Percentiles rank a stretch among this genome's conserved stretches.
Evolutionary conservation across 2,888 invertebrate species (phyloP).

Genomic region (Bombyx huttoni): DNA sequence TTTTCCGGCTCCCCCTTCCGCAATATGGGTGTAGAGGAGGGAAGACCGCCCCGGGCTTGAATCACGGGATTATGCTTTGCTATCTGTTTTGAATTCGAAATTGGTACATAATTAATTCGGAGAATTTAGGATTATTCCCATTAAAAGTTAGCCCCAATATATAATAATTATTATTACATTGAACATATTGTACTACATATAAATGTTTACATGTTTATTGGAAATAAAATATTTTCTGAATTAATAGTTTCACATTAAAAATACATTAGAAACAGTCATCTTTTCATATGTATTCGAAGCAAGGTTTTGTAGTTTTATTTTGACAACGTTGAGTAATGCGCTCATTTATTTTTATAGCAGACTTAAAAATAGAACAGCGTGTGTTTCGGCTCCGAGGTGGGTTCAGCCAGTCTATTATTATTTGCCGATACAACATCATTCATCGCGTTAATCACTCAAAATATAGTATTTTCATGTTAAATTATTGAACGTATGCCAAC

Average conservation of each 20-base stretch:
- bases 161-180: not conserved
- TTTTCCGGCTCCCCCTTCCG: constrained; percentile 38
- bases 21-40: constrained; percentile 23
- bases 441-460: constrained; percentile 56
- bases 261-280: not conserved
- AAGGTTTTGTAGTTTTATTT: constrained; percentile 56
- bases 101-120: constrained; percentile 40
- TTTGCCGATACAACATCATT: constrained; percentile 61
- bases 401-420: constrained; percentile 55
- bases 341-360: constrained; percentile 65
- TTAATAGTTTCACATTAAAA: not conserved
- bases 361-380: constrained; percentile 57
- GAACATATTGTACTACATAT: not conserved
- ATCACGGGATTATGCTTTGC: constrained; percentile 41
- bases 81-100: constrained; percentile 43
- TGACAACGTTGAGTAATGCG: constrained; percentile 67
- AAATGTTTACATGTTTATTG: not conserved
- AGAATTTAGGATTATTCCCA: constrained; percentile 32
- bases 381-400: constrained; percentile 48
- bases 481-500: constrained; percentile 51
- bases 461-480: constrained; percentile 54
- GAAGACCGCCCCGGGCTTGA: constrained; percentile 22
- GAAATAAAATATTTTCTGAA: not conserved
- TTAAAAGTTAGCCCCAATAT: constrained; percentile 23
- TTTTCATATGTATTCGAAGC: constrained; percentile 18